These are phyloP conservation scores for Drosophila setifemur DNA, from an alignment of 1,140 invertebrate species.

Conservation along the genomic window DNA sequence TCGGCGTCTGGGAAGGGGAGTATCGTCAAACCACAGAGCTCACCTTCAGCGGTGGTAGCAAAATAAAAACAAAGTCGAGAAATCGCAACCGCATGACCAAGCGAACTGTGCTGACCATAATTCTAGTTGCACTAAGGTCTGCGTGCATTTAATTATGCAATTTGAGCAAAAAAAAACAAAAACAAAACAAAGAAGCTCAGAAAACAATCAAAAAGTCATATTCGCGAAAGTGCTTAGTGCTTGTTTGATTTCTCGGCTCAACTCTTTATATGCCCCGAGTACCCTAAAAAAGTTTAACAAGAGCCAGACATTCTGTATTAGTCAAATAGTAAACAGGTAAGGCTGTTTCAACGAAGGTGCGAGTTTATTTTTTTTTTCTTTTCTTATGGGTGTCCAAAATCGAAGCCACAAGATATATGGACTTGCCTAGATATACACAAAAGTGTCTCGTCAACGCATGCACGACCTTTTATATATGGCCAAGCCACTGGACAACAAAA, in stretches of 20 bases:
- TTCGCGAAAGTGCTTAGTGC: constrained; percentile 21
- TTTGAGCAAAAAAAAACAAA: constrained; percentile 60
- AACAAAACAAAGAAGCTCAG: not conserved
- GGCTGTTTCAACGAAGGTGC: constrained; percentile 24
- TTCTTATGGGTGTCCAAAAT: constrained; percentile 9
- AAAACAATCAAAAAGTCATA: constrained; percentile 20
- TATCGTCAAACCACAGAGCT: constrained; percentile 37
- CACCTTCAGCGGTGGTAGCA: constrained; percentile 52
- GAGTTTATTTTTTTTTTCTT: constrained; percentile 3
- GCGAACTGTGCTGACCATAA: constrained; percentile 62
- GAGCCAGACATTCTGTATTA: constrained; percentile 35
- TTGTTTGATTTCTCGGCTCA: constrained; percentile 44
- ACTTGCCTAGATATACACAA: not conserved
- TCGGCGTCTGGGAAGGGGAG: constrained; percentile 1
- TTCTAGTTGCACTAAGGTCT: constrained; percentile 72
- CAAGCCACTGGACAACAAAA: not conserved
- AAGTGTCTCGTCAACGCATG: not conserved
- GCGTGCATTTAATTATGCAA: constrained; percentile 80
- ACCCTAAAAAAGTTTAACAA: constrained; percentile 18
- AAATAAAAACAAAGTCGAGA: constrained; percentile 47
- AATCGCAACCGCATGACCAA: constrained; percentile 65
- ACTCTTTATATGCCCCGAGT: constrained; percentile 46
- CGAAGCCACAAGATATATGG: not conserved
- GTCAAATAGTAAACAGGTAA: constrained; percentile 53
- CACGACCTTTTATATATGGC: not conserved